phyloP scores from a whole-genome alignment of 2,113 vertebrate species.

The Sarotherodon lohbergeri region DNA sequence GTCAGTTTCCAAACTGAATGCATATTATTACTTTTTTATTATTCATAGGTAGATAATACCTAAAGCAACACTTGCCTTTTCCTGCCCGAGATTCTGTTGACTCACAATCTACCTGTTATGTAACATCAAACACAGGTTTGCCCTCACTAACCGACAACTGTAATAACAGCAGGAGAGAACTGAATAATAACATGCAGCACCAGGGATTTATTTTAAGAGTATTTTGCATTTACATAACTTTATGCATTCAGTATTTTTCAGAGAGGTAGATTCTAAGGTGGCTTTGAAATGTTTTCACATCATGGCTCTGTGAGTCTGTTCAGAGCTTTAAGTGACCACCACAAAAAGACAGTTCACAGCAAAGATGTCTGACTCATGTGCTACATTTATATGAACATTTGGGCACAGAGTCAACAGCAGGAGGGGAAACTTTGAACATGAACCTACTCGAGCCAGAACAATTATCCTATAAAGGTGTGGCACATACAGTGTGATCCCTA shows the following conservation, averaged over 20 bases:
- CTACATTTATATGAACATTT: not conserved
- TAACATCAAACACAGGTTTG: not conserved
- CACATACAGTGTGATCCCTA: not conserved
- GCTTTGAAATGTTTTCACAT: not conserved
- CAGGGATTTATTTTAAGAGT: not conserved
- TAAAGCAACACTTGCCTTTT: not conserved
- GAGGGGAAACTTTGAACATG: conserved; percentile 17
- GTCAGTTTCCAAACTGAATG: not conserved
- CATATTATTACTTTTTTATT: not conserved
- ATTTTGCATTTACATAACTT: not conserved
- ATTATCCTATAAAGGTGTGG: not conserved
- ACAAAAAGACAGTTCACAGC: not conserved
- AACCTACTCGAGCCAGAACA: not conserved
- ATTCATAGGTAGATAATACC: not conserved
- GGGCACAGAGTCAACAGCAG: conserved; percentile 23
- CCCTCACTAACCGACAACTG: not conserved
- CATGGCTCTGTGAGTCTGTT: not conserved
- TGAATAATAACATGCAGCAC: not conserved
- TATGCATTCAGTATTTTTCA: not conserved
- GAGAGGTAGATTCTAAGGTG: not conserved
- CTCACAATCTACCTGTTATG: not conserved
- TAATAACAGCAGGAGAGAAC: not conserved
- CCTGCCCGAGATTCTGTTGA: not conserved
- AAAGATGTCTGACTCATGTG: conserved; percentile 16
- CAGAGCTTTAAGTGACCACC: not conserved